Base-by-base conservation (phyloP, 2,113 vertebrate species). In the Mesocricetus auratus region DNA sequence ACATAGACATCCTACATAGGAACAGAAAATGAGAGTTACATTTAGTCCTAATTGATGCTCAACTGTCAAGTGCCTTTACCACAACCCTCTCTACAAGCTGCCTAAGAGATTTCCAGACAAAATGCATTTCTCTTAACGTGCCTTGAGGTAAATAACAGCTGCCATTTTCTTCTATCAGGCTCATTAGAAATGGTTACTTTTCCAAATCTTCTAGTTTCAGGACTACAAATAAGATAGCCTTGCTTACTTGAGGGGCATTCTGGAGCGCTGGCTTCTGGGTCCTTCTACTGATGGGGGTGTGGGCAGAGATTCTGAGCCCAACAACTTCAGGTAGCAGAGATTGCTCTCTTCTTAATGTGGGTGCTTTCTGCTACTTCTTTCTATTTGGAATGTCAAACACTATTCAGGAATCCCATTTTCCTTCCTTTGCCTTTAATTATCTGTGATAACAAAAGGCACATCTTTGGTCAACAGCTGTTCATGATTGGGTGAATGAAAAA, bases 121-220 rank as follows among this genome's bases (percentile, higher is more conserved):
- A 36, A 73, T 47, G 56, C 56, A 77, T 71, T 91, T 68, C 0
- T 53, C 64, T 87, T 93, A 89, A 71, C 77, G 89, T 47, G 13
- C 50, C 86, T 56, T 56, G 13, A 71, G 36, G 89, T 88, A 93
- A 93, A 88, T 79, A 90, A 64, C 91, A 95, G 69, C 91, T 89
- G 86, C 6, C 73, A 50, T n/a, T 93, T 86, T 93, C 91, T 97
- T 89, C 96, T 45, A 60, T 68, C 77, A 93, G 82, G 36, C 60
- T 95, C 77, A 68, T 95, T 96, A 78, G 93, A 77, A 42, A 69
- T 45, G 86, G 36, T 36, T 81, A 77, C 82, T 89, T 82, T 94
- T 22, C 93, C 0, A 0, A 86, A 16, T 45, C 36, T 47, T 64
- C 5, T 58, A n/a, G 92, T 64, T 45, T 24, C 77, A 60, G 0